Evolutionary conservation across 2,888 invertebrate species (phyloP).

Genomic region (Pantelozetes paolii): DNA sequence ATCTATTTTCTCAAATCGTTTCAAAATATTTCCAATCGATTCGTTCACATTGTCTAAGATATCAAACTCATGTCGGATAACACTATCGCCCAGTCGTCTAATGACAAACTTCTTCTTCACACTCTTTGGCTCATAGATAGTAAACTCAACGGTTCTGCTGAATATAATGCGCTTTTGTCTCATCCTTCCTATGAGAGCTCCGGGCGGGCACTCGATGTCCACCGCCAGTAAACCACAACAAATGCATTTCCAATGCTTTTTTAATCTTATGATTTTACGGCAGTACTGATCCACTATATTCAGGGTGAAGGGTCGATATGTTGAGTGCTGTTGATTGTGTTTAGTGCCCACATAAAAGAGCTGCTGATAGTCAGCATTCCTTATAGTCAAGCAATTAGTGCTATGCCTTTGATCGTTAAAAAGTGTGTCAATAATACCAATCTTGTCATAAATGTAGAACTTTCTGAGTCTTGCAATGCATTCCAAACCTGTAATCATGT

Average conservation of each 20-base stretch:
- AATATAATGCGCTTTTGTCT: neutral
- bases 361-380: slow-evolving; percentile 24
- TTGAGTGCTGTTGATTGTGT: neutral
- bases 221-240: neutral
- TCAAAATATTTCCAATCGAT: slow-evolving; percentile 1
- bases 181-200: neutral
- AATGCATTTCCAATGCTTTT: slow-evolving; percentile 9
- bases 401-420: neutral
- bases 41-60: neutral
- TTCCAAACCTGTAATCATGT: slow-evolving; percentile 2
- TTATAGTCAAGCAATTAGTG: neutral
- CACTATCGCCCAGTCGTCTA: neutral
- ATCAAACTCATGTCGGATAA: slow-evolving; percentile 22
- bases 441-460: slow-evolving; percentile 29
- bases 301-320: neutral
- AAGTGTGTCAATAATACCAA: neutral
- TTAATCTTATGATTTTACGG: neutral
- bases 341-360: neutral
- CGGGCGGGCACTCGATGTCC: slow-evolving; percentile 31
- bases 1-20: slow-evolving; percentile 7
- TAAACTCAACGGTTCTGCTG: neutral
- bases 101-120: neutral
- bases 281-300: slow-evolving; percentile 12
- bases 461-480: slow-evolving; percentile 18
- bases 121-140: neutral